phyloP scores from a whole-genome alignment of 2,797 vertebrate species.

The Distichodus sexfasciatus region DNA sequence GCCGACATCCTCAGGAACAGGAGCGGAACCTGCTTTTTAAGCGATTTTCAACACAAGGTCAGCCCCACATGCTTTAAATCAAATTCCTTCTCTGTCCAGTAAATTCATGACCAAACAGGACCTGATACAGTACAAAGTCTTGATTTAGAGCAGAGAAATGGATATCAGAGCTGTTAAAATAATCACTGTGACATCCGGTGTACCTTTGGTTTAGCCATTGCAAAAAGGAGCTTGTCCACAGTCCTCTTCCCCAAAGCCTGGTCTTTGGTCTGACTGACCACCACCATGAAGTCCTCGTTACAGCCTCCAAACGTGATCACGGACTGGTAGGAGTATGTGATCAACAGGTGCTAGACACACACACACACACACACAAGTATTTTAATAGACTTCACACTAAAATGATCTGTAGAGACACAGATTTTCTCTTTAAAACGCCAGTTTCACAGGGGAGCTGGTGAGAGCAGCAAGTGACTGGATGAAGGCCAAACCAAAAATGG shows the following conservation, averaged over 20 bases:
- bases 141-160: neutral
- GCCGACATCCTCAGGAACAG: slow-evolving; percentile 1
- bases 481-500: slow-evolving; percentile 54
- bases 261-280: slow-evolving; percentile 83
- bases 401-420: neutral
- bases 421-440: too few relatives aligned
- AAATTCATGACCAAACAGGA: slow-evolving; percentile 18
- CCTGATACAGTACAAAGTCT: neutral
- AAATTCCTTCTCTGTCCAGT: slow-evolving; percentile 5
- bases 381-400: neutral
- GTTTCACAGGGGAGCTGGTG: slow-evolving; percentile 9
- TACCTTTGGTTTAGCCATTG: slow-evolving; percentile 88
- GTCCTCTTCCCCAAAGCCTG: slow-evolving; percentile 78
- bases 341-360: slow-evolving; percentile 77
- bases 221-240: slow-evolving; percentile 87
- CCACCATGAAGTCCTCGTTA: slow-evolving; percentile 92
- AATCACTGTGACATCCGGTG: neutral
- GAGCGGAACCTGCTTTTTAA: neutral
- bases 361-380: slow-evolving; percentile 29
- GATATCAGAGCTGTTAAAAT: neutral
- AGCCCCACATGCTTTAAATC: slow-evolving; percentile 2
- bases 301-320: slow-evolving; percentile 92
- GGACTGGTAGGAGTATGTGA: slow-evolving; percentile 81
- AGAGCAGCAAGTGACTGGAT: slow-evolving; percentile 19
- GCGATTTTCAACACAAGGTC: slow-evolving; percentile 20